Percentiles rank a stretch among this genome's conserved stretches.
These are phyloP conservation scores for Drosophila mayri DNA, from an alignment of 1,140 invertebrate species.

Conservation along the genomic window DNA sequence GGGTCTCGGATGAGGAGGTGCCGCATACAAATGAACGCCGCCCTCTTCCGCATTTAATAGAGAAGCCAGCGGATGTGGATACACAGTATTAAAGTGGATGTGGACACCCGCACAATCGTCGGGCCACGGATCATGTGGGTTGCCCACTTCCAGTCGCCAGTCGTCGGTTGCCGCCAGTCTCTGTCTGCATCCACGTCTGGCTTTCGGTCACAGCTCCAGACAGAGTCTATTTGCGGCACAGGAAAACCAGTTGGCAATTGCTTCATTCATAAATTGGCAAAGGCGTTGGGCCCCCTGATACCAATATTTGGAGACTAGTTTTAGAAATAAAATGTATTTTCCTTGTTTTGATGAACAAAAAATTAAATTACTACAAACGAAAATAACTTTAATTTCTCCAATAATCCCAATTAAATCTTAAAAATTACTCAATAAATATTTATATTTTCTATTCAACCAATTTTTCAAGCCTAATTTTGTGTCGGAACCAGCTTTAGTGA, in stretches of 20 bases:
- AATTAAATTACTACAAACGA: no score
- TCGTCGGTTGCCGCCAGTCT: neutral
- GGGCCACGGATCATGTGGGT: slow-evolving; percentile 54
- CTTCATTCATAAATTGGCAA: slow-evolving; percentile 70
- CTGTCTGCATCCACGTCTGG: slow-evolving; percentile 31
- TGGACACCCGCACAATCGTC: slow-evolving; percentile 58
- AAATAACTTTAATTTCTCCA: neutral
- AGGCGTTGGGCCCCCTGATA: slow-evolving; percentile 30
- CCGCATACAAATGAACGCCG: slow-evolving; percentile 73
- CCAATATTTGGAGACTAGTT: slow-evolving; percentile 13
- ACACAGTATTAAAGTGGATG: slow-evolving; percentile 53
- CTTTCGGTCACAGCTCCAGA: slow-evolving; percentile 4
- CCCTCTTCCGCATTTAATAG: slow-evolving; percentile 80
- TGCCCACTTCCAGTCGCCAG: slow-evolving; percentile 40
- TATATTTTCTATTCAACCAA: neutral
- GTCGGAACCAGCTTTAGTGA: neutral
- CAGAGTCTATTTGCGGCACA: slow-evolving; percentile 32
- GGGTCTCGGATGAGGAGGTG: slow-evolving; percentile 9
- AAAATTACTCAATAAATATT: neutral
- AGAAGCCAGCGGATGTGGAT: slow-evolving; percentile 56
- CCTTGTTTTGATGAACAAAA: neutral
- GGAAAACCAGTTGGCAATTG: slow-evolving; percentile 60
- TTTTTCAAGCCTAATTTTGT: neutral
- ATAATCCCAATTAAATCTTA: neutral
- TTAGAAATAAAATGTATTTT: neutral